Conservation (phyloP, 2,797 vertebrate genomes). For the Hapalemur alaotrensis region DNA sequence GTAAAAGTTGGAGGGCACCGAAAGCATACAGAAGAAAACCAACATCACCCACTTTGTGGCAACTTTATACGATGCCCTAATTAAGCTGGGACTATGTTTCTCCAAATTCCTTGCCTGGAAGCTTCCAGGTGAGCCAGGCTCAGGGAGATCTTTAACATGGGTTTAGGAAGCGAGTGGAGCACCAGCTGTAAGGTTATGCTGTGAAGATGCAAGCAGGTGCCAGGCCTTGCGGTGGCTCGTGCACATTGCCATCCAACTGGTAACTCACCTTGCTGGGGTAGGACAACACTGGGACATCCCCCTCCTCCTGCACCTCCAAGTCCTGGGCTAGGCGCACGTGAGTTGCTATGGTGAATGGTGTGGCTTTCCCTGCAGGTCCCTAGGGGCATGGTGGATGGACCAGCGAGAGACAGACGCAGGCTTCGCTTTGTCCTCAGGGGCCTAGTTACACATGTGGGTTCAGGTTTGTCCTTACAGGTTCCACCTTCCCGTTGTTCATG, state of each 20-base stretch:
- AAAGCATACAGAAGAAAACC: background rate
- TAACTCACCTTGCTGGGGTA: rapidly evolving
- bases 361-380: background rate
- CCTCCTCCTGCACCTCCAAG: rapidly evolving
- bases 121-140: background rate
- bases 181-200: background rate
- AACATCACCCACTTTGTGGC: background rate
- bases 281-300: background rate
- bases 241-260: no score
- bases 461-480: background rate
- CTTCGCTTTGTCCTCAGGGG: background rate
- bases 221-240: background rate
- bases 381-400: no score
- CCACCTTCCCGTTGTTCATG: background rate
- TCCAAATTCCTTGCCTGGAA: background rate
- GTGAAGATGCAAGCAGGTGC: background rate
- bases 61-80: background rate
- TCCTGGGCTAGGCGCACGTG: rapidly evolving
- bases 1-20: background rate
- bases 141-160: rapidly evolving
- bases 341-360: background rate
- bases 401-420: background rate
- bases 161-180: background rate
- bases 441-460: no score
- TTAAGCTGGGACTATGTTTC: background rate